Conservation (phyloP, 2,888 invertebrate species). For the Carterocephalus palaemon region DNA sequence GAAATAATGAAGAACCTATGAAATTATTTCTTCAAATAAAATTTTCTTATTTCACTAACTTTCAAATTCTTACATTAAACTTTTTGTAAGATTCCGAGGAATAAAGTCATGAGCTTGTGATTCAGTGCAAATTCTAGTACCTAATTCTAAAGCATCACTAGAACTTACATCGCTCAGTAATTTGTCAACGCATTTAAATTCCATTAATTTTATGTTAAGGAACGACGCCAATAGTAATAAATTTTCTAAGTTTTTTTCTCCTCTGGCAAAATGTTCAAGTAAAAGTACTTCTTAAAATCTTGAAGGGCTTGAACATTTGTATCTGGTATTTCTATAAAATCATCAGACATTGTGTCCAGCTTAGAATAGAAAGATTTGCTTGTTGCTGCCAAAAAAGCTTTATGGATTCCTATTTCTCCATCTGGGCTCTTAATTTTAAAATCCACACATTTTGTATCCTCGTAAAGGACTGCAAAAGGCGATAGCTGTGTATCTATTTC, state of each 20-base stretch:
- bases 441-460: too few relatives aligned
- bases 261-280: not conserved
- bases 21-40: too few relatives aligned
- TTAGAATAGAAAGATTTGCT: too few relatives aligned
- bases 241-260: not conserved
- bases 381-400: too few relatives aligned
- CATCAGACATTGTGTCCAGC: not conserved
- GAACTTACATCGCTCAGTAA: not conserved
- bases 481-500: too few relatives aligned
- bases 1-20: too few relatives aligned
- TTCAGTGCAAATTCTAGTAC: not conserved
- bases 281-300: constrained; percentile 1
- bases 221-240: not conserved
- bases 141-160: not conserved
- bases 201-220: not conserved
- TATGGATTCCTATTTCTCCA: too few relatives aligned
- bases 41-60: not conserved
- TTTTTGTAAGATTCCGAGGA: not conserved
- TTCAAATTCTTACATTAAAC: not conserved
- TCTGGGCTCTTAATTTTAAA: too few relatives aligned
- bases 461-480: too few relatives aligned
- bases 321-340: not conserved
- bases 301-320: not conserved
- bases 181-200: not conserved
- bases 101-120: not conserved